A percentile compares a stretch with the other conserved stretches of the same genome.
phyloP scores from a whole-genome alignment of 1,140 invertebrate genomes.

The Trichonephila clavipes region DNA sequence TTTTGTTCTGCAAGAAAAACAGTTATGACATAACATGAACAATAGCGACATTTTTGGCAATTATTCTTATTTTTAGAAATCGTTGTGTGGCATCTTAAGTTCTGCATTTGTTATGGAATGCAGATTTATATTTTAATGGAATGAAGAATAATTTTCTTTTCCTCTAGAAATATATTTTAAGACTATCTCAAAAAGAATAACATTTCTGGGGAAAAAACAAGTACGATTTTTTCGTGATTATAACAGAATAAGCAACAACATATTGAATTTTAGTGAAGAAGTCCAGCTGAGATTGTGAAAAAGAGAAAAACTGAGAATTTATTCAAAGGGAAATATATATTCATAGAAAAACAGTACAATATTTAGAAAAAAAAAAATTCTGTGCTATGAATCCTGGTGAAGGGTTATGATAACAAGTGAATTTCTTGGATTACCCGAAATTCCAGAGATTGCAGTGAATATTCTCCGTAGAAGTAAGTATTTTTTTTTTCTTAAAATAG shows the following conservation, averaged over 20 bases:
- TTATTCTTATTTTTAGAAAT: not conserved
- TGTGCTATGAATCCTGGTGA: not conserved
- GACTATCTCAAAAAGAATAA: no score
- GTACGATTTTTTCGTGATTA: no score
- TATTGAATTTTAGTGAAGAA: no score
- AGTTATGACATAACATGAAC: not conserved
- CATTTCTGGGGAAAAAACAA: no score
- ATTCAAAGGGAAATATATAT: no score
- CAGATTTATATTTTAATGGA: not conserved
- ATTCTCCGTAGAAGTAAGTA: constrained; percentile 6
- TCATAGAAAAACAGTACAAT: no score
- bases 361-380: not conserved
- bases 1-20: not conserved
- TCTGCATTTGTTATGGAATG: not conserved
- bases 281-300: no score
- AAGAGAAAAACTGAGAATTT: no score
- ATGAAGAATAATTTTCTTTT: no score
- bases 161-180: no score
- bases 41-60: not conserved
- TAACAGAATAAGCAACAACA: no score
- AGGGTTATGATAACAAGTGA: not conserved
- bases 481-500: not conserved
- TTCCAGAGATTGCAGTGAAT: not conserved
- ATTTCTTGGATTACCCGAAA: not conserved
- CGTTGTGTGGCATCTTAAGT: not conserved